phyloP scores from a whole-genome alignment of 2,888 invertebrate species.

The Drosophila eohydei region DNA sequence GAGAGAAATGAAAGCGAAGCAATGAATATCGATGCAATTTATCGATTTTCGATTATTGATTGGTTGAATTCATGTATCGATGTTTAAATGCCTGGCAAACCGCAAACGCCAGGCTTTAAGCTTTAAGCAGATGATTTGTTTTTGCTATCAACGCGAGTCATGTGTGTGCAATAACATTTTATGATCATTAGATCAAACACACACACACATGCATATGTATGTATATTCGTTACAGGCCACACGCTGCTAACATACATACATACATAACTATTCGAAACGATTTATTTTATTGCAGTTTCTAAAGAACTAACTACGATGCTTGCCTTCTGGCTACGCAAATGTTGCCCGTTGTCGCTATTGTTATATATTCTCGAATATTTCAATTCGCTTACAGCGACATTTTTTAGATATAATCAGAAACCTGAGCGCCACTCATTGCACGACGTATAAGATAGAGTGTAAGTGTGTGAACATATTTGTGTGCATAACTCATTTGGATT shows the following conservation, averaged over 20 bases:
- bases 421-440: slow-evolving; percentile 13
- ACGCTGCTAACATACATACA: neutral
- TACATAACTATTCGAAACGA: neutral
- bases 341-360: slow-evolving; percentile 18
- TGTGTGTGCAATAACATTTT: neutral
- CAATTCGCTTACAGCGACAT: neutral
- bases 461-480: neutral
- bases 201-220: neutral
- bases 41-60: slow-evolving; percentile 7
- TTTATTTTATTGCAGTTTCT: neutral
- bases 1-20: slow-evolving; percentile 14
- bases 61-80: slow-evolving; percentile 13
- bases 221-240: neutral
- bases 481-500: slow-evolving; percentile 29
- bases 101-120: neutral
- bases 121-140: slow-evolving; percentile 4
- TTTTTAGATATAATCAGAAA: slow-evolving; percentile 14
- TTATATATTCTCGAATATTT: neutral
- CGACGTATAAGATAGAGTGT: neutral
- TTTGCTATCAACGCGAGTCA: neutral
- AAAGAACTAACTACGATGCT: neutral
- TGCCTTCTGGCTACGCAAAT: slow-evolving; percentile 2
- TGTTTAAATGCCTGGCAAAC: slow-evolving; percentile 10
- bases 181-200: slow-evolving; percentile 1
- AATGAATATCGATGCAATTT: slow-evolving; percentile 16